These are phyloP conservation scores for Melanargia galathea DNA, from an alignment of 2,888 invertebrate genomes.

Conservation along the genomic window DNA sequence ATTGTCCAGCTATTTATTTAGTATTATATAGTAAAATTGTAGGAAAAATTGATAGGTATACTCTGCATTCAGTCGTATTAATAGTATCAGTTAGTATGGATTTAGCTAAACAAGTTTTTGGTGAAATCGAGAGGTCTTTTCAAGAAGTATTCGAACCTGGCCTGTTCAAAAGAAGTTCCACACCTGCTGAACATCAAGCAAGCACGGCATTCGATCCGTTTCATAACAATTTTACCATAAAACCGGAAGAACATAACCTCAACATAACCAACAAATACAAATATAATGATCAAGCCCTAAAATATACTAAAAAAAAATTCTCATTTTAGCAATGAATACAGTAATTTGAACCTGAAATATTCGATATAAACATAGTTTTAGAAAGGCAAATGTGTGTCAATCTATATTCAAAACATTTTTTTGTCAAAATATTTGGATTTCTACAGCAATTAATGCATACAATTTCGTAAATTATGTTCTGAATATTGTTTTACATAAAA, in stretches of 20 bases:
- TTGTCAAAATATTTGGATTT: background rate
- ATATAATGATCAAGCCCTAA: background rate
- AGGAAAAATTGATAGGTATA: too few species aligned
- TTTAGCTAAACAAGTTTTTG: background rate
- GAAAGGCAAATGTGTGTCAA: background rate
- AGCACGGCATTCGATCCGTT: background rate
- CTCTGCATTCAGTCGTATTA: too few species aligned
- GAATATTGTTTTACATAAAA: background rate
- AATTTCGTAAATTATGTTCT: background rate
- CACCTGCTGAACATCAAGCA: background rate
- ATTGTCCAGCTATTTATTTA: too few species aligned
- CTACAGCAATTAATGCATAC: background rate
- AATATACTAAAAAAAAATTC: background rate
- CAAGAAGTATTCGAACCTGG: background rate
- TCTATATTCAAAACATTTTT: background rate
- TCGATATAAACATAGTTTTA: background rate
- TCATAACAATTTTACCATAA: background rate
- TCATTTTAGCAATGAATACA: background rate
- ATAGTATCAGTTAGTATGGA: too few species aligned
- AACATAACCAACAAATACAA: slow-evolving; percentile 15
- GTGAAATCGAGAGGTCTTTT: background rate
- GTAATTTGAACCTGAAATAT: background rate
- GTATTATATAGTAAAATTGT: too few species aligned
- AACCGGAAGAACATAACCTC: slow-evolving; percentile 2
- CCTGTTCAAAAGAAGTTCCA: background rate